These are phyloP conservation scores for Rotaria socialis DNA, from an alignment of 2,888 invertebrate genomes.

Conservation along the genomic window DNA sequence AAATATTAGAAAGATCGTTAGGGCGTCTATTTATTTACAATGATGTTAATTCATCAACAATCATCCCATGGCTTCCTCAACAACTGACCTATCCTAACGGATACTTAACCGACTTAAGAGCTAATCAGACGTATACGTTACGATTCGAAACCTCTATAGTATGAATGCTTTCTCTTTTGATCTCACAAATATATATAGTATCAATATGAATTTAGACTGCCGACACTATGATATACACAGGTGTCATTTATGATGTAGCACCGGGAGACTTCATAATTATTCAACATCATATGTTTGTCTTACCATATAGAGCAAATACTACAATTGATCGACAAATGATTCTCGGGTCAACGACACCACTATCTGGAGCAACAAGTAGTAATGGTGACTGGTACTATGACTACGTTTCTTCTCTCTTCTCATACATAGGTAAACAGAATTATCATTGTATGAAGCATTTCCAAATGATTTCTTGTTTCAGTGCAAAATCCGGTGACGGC, in stretches of 20 bases:
- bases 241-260: conserved; percentile 50
- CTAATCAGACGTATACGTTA: conserved; percentile 49
- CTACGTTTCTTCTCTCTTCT: conserved; percentile 12
- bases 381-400: conserved; percentile 53
- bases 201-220: too few relatives aligned
- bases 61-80: conserved; percentile 48
- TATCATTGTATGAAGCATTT: background rate
- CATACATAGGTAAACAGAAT: conserved; percentile 34
- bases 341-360: conserved; percentile 47
- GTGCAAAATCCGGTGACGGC: background rate
- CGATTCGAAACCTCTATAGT: conserved; percentile 49
- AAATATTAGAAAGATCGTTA: too few relatives aligned
- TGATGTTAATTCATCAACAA: too few relatives aligned
- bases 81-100: conserved; percentile 52
- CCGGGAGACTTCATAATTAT: conserved; percentile 51
- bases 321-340: conserved; percentile 35
- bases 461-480: background rate
- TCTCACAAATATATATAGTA: too few relatives aligned
- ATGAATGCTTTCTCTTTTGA: too few relatives aligned
- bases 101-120: conserved; percentile 51
- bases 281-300: conserved; percentile 48
- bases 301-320: conserved; percentile 43
- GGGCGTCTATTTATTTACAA: conserved; percentile 1
- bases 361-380: conserved; percentile 48
- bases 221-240: conserved; percentile 49